phyloP scores from a whole-genome alignment of 2,888 invertebrate genomes.

The Andrena chrysosceles region DNA sequence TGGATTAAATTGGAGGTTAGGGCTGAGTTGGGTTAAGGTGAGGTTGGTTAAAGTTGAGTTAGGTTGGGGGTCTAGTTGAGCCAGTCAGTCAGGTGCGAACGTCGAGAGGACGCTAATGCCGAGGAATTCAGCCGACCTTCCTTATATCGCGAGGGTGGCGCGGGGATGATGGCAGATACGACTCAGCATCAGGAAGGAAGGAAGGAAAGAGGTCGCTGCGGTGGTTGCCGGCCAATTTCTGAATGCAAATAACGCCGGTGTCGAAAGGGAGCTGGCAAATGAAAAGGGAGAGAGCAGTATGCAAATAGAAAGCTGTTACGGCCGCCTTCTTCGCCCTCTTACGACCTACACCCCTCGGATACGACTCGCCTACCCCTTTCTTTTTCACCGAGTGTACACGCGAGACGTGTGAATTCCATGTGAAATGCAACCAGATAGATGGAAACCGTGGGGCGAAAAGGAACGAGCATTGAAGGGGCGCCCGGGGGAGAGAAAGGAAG shows the following conservation, averaged over 20 bases:
- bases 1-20: no score
- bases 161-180: not conserved
- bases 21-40: no score
- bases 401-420: slow-evolving; percentile 77
- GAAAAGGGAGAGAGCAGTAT: slow-evolving; percentile 80
- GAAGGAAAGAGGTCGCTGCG: slow-evolving; percentile 78
- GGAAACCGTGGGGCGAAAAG: slow-evolving; percentile 35
- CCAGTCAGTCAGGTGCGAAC: not conserved
- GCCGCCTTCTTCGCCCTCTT: slow-evolving; percentile 73
- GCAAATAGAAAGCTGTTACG: slow-evolving; percentile 84
- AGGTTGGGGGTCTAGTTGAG: no score
- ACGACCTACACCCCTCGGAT: slow-evolving; percentile 70
- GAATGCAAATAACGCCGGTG: slow-evolving; percentile 84
- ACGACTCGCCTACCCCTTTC: slow-evolving; percentile 61
- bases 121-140: not conserved
- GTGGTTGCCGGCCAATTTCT: slow-evolving; percentile 83
- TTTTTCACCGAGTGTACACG: slow-evolving; percentile 69
- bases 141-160: not conserved
- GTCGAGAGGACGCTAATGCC: not conserved
- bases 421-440: slow-evolving; percentile 73
- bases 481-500: slow-evolving; percentile 34
- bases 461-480: not conserved
- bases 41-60: no score
- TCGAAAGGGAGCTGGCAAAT: slow-evolving; percentile 79
- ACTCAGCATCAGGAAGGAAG: slow-evolving; percentile 49